These are phyloP conservation scores for Phlogophora meticulosa DNA, from an alignment of 2,888 invertebrate species.

Conservation along the genomic window DNA sequence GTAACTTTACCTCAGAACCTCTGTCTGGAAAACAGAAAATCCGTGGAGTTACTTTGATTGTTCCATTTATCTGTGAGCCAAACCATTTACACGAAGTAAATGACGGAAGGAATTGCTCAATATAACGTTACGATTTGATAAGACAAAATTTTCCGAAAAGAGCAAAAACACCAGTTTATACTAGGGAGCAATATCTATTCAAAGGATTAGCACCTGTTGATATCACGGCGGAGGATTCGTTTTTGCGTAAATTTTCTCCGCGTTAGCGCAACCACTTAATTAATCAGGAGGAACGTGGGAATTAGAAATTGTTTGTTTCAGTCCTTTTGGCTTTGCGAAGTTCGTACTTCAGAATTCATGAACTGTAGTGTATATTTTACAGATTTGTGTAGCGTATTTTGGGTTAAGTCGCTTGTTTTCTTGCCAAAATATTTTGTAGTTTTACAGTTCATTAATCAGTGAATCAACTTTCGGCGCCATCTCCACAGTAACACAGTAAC, in stretches of 20 bases:
- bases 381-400: constrained; percentile 9
- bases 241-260: constrained; percentile 37
- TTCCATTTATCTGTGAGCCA: constrained; percentile 41
- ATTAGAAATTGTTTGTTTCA: constrained; percentile 38
- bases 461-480: too few species aligned
- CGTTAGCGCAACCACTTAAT: constrained; percentile 21
- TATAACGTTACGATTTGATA: constrained; percentile 60
- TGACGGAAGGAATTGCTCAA: constrained; percentile 50
- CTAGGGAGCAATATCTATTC: constrained; percentile 24
- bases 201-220: constrained; percentile 61
- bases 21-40: constrained; percentile 2
- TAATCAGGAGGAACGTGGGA: constrained; percentile 30
- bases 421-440: not conserved
- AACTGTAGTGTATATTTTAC: constrained; percentile 17
- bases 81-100: constrained; percentile 44
- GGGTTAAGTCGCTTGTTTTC: constrained; percentile 2
- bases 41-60: constrained; percentile 15
- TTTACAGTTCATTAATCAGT: too few species aligned
- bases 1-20: constrained; percentile 4
- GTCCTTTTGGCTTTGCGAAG: constrained; percentile 17
- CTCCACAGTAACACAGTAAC: too few species aligned
- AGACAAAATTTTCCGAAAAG: constrained; percentile 47
- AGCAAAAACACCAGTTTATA: constrained; percentile 34
- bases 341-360: constrained; percentile 32
- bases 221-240: constrained; percentile 21